Evolutionary conservation across 2,797 vertebrate genomes (phyloP).

Genomic region (Serranus cabrilla): DNA sequence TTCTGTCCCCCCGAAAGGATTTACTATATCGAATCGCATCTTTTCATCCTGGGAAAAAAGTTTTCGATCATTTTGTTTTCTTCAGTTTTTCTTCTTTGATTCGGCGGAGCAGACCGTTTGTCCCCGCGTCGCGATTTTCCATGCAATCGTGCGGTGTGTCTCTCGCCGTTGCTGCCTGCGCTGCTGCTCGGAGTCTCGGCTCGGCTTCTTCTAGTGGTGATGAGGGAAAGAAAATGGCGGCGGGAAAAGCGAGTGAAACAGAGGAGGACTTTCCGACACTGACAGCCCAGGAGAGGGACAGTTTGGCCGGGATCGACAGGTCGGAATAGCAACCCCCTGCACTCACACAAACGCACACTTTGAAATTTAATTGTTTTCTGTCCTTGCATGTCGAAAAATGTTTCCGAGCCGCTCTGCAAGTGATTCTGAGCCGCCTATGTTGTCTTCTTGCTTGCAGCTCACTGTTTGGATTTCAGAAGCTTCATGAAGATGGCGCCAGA

Average conservation of each 20-base stretch:
- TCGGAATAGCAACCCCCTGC: slow-evolving; percentile 78
- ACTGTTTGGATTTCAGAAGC: slow-evolving; percentile 97
- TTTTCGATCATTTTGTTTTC: slow-evolving; percentile 75
- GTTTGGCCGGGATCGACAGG: slow-evolving; percentile 95
- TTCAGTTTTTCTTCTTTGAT: slow-evolving; percentile 69
- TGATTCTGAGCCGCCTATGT: slow-evolving; percentile 85
- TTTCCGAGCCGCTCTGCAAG: slow-evolving; percentile 64
- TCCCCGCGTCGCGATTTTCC: slow-evolving; percentile 88
- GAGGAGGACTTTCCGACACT: slow-evolving; percentile 99
- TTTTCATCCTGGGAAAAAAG: slow-evolving; percentile 80
- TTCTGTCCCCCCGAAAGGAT: slow-evolving; percentile 80
- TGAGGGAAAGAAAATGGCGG: slow-evolving; percentile 99
- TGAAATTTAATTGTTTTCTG: slow-evolving; percentile 46
- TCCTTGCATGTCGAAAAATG: slow-evolving; percentile 53
- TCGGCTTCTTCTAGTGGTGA: slow-evolving; percentile 91
- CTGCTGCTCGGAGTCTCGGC: slow-evolving; percentile 90
- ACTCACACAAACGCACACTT: slow-evolving; percentile 47
- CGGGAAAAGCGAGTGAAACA: slow-evolving; percentile 99
- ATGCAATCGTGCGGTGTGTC: slow-evolving; percentile 99
- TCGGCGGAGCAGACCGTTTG: slow-evolving; percentile 78
- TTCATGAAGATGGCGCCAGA: slow-evolving; percentile 99
- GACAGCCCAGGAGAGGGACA: slow-evolving; percentile 96
- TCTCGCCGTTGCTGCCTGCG: slow-evolving; percentile 90
- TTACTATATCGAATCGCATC: slow-evolving; percentile 83
- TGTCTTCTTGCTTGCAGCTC: slow-evolving; percentile 90